Percentiles rank a stretch among this genome's conserved stretches.
These are phyloP conservation scores for Hypotaenidia okinawae DNA, from an alignment of 2,797 vertebrate genomes.

Conservation along the genomic window DNA sequence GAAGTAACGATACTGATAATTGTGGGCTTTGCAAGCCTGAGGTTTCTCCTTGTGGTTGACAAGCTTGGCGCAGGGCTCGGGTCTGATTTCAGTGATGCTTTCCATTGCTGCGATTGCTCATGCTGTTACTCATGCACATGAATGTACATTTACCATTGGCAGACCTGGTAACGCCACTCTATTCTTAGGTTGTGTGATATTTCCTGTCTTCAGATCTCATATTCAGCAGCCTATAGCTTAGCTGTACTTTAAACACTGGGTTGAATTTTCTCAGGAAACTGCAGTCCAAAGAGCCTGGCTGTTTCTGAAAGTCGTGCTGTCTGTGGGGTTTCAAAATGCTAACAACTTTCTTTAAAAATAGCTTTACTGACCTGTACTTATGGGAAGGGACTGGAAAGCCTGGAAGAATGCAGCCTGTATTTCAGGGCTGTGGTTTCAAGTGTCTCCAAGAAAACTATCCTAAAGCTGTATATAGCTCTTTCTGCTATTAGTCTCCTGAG, in stretches of 20 bases:
- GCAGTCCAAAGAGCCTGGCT: not conserved
- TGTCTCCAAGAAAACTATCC: not conserved
- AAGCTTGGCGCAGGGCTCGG: not conserved
- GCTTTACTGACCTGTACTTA: not conserved
- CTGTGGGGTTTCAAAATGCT: not conserved
- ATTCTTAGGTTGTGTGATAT: constrained; percentile 34
- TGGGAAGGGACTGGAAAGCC: not conserved
- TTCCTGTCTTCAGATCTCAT: constrained; percentile 39
- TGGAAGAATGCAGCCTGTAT: not conserved
- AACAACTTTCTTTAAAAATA: constrained; percentile 14
- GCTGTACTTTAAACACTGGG: constrained; percentile 18
- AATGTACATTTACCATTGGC: constrained; percentile 18
- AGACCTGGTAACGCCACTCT: not conserved
- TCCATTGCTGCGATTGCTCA: constrained; percentile 31
- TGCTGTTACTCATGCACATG: constrained; percentile 32
- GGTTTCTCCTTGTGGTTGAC: constrained; percentile 27
- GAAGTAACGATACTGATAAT: constrained; percentile 41
- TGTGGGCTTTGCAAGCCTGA: constrained; percentile 15
- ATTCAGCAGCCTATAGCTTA: constrained; percentile 31
- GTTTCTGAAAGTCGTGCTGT: not conserved
- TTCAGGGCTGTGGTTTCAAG: not conserved
- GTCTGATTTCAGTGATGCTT: constrained; percentile 34
- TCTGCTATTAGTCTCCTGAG: not conserved
- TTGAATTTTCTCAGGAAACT: constrained; percentile 21
- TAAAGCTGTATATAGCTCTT: not conserved